These are phyloP conservation scores for Neuroterus valhalla DNA, from an alignment of 1,140 invertebrate genomes.

Conservation along the genomic window DNA sequence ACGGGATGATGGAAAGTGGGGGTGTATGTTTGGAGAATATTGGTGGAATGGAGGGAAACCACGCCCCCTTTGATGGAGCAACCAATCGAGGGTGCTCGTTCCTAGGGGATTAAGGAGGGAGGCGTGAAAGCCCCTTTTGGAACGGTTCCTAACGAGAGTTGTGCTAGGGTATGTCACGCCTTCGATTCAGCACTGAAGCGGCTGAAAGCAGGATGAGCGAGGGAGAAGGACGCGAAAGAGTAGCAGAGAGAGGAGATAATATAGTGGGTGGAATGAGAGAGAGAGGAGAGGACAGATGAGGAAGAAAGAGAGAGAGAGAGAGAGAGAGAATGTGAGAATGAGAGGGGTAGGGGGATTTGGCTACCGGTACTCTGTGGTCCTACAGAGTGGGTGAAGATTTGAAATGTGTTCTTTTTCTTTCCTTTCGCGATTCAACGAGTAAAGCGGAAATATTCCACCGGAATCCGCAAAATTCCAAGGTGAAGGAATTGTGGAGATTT, in stretches of 20 bases:
- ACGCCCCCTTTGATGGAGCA: neutral
- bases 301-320: neutral
- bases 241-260: constrained; percentile 13
- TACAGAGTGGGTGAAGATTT: constrained; percentile 2
- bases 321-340: neutral
- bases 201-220: constrained; percentile 22
- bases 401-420: constrained; percentile 23
- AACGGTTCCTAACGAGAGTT: neutral
- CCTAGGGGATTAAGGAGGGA: constrained; percentile 22
- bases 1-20: constrained; percentile 5
- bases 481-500: neutral
- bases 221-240: neutral
- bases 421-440: constrained; percentile 38
- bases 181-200: constrained; percentile 6
- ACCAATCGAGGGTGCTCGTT: neutral
- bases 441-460: constrained; percentile 38
- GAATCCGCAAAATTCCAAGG: constrained; percentile 26
- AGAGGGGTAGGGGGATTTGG: neutral
- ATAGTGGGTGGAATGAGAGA: constrained; percentile 1
- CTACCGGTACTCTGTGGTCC: constrained; percentile 28
- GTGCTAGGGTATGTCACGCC: constrained; percentile 14
- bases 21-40: constrained; percentile 22
- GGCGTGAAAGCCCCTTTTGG: neutral
- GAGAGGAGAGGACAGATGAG: no score
- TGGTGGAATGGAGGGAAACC: neutral